Base-by-base conservation (phyloP, 2,113 vertebrate species). In the Pollimyrus isidori region DNA sequence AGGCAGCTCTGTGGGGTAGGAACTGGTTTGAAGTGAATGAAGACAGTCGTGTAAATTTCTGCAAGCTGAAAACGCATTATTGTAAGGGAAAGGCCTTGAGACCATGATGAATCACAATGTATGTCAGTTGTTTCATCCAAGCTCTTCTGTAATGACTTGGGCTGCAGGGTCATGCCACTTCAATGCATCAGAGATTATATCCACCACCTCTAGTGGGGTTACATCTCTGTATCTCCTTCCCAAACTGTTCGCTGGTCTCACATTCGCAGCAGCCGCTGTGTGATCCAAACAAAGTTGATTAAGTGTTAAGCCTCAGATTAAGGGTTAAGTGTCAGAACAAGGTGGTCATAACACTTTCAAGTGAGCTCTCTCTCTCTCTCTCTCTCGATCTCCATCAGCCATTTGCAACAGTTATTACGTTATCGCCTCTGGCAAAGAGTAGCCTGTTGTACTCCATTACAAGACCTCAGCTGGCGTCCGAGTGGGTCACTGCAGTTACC, bases 361-460 rank as follows among this genome's bases (percentile, higher is more conserved):
- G 46, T 65, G 56, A 87, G 15, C 56, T 56, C 23, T 65, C 58
- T 65, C n/a, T 30, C n/a, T 62, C n/a, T 30, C 9, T 69, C n/a
- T 13, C 62, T 30, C 10, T 69, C 62, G 0, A 69, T n/a, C 15
- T 80, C 65, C 35, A 9, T 76, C 46, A 7, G 30, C 69, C 26
- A 30, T 53, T 30, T 83, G 19, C 88, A 89, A 53, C 88, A 82
- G 88, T 50, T 49, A 89, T 83, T 89, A 89, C 42, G 49, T 82
- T 42, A 89, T 82, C 73, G 53, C 73, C 88, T 42, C 69, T 49
- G 23, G 73, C 73, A 83, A 50, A 82, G 17, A 39, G 48, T 46
- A 42, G 73, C 52, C 49, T 42, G 48, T 89, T 42, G 45, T 26
- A 45, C 17, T 83, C 48, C 65, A 76, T 65, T 50, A 80, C 13